phyloP scores from a whole-genome alignment of 2,113 vertebrate genomes.

The Plotosus lineatus region DNA sequence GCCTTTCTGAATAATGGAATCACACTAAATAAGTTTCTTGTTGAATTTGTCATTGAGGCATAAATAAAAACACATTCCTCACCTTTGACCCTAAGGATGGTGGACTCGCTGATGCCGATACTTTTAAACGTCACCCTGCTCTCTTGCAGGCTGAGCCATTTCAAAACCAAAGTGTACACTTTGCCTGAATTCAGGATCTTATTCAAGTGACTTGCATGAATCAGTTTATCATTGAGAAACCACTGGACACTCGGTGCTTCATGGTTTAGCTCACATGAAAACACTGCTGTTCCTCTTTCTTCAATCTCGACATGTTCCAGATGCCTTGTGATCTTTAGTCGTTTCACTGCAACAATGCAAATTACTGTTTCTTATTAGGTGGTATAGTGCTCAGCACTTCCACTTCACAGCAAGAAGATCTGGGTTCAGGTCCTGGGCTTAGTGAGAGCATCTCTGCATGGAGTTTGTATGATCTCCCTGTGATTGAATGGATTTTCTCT shows the following conservation, averaged over 20 bases:
- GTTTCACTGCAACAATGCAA: conserved; percentile 68
- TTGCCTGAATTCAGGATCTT: conserved; percentile 81
- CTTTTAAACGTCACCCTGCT: conserved; percentile 77
- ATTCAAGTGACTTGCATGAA: conserved; percentile 80
- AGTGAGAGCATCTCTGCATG: too few species aligned
- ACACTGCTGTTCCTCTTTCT: conserved; percentile 75
- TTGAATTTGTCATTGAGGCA: conserved; percentile 4
- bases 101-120: conserved; percentile 73
- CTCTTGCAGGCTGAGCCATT: conserved; percentile 76
- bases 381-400: too few species aligned
- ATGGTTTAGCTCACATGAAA: conserved; percentile 85
- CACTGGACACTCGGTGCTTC: conserved; percentile 86
- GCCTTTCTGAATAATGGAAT: conserved; percentile 74
- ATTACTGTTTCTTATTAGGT: background rate
- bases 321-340: conserved; percentile 78
- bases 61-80: conserved; percentile 51
- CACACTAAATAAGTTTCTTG: background rate
- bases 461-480: too few species aligned
- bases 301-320: conserved; percentile 78
- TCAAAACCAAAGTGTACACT: conserved; percentile 79
- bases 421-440: too few species aligned
- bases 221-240: conserved; percentile 81
- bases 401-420: too few species aligned
- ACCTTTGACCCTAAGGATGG: conserved; percentile 86
- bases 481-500: too few species aligned